Percentiles rank a stretch among this genome's conserved stretches.
Conservation (phyloP, 2,113 vertebrate genomes). For the Notothenia coriiceps region DNA sequence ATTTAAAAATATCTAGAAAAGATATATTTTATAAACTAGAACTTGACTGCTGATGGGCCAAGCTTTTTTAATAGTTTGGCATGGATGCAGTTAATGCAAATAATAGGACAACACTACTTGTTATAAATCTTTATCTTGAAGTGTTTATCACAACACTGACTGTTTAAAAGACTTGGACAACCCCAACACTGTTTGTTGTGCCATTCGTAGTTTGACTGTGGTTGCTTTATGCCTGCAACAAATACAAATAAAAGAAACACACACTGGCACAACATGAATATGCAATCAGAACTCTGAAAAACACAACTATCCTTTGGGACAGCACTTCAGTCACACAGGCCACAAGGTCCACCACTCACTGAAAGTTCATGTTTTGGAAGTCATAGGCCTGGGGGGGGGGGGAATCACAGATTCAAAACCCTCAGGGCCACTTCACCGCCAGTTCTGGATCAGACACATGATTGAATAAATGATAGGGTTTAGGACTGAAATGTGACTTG, state of each 20-base stretch:
- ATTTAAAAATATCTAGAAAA: background rate
- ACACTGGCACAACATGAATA: constrained; percentile 17
- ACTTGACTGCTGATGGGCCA: background rate
- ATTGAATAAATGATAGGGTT: background rate
- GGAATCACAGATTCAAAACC: constrained; percentile 6
- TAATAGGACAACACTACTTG: constrained; percentile 5
- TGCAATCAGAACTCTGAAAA: constrained; percentile 30
- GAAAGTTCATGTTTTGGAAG: constrained; percentile 28
- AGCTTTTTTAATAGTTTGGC: background rate
- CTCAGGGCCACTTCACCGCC: background rate
- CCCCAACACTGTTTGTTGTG: background rate
- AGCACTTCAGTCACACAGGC: constrained; percentile 27
- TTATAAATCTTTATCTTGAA: constrained; percentile 2
- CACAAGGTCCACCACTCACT: constrained; percentile 28
- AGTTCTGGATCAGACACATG: background rate
- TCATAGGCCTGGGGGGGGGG: background rate
- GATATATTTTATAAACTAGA: background rate
- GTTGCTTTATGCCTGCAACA: background rate
- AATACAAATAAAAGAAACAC: constrained; percentile 16
- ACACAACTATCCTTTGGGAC: background rate
- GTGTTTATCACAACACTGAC: constrained; percentile 19
- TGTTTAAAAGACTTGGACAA: constrained; percentile 24
- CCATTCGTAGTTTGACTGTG: constrained; percentile 2
- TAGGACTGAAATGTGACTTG: background rate
- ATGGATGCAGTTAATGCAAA: background rate